These are phyloP conservation scores for Scatophagus argus DNA, from an alignment of 2,113 vertebrate genomes.

Conservation along the genomic window DNA sequence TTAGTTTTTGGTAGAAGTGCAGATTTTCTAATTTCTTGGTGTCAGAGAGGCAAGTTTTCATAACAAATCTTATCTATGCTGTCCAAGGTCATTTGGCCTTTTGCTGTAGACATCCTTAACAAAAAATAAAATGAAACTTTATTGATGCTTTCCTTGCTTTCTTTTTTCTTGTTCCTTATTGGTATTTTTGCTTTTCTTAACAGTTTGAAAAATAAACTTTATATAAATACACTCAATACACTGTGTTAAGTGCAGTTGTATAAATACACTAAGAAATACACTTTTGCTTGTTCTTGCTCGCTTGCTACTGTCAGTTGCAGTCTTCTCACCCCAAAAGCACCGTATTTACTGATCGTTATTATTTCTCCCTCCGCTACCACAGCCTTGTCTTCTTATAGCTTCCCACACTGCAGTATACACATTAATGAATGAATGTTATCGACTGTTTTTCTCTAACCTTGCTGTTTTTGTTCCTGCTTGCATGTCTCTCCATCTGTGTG, in stretches of 20 bases:
- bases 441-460: too few species aligned
- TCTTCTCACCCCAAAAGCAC: not conserved
- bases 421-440: too few species aligned
- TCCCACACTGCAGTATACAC: not conserved
- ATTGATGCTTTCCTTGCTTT: not conserved
- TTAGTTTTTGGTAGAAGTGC: slow-evolving; percentile 3
- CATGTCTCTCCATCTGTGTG: too few species aligned
- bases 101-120: not conserved
- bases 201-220: not conserved
- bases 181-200: not conserved
- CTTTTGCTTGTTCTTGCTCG: too few species aligned
- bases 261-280: too few species aligned
- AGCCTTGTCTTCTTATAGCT: not conserved
- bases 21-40: slow-evolving; percentile 16
- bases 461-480: too few species aligned
- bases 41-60: slow-evolving; percentile 23
- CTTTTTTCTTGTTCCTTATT: not conserved
- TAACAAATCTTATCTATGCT: not conserved
- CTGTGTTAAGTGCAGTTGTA: too few species aligned
- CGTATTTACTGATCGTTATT: not conserved
- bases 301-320: too few species aligned
- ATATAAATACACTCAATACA: too few species aligned
- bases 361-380: not conserved
- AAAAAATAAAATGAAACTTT: not conserved
- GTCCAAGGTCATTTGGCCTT: not conserved